Base-by-base conservation (phyloP, 2,113 vertebrate species). In the Ailuropoda melanoleuca region DNA sequence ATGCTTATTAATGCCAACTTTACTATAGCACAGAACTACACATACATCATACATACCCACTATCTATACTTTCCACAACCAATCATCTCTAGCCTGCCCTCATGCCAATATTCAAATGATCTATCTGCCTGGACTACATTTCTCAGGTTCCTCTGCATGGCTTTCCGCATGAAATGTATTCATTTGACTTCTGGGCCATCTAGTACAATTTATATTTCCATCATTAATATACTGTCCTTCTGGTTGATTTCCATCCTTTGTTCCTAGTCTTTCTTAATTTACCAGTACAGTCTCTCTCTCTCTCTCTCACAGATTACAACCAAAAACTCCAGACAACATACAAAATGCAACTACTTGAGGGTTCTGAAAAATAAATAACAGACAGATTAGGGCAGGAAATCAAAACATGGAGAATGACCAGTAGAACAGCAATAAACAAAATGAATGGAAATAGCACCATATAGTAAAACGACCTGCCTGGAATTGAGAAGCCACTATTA, bases 131-230 rank as follows among this genome's bases (percentile, higher is more conserved):
- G 5, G 9, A 66, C 11, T 46, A 2, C 43, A 60, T 39, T 86
- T 81, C 39, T 86, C 43, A 80, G 90, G 60, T 55, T 93, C 37
- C 4, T 84, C 37, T 48, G 39, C 43, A 89, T 9, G 31, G 23
- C 34, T 93, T 96, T 86, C n/a, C 58, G 90, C 4, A 70, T 23
- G n/a, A 93, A 77, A 90, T 23, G 37, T 19, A 93, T 85, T 74
- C 31, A 87, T 70, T 18, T 74, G 39, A 92, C 46, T 89, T 95
- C 43, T 53, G 39, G 21, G 62, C n/a, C n/a, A 56, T 53, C 46
- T 88, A 66, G 34, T 58, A 60, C 23, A 84, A 92, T 84, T 56
- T 50, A 58, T 70, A 78, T 80, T 88, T 80, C 80, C 34, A 74
- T 58, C 39, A 89, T 11, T 66, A 70, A 80, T 23, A 81, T 31